A percentile compares a stretch with the other conserved stretches of the same genome.
Evolutionary conservation across 2,113 vertebrate genomes (phyloP).

Genomic region (Cebus imitator): DNA sequence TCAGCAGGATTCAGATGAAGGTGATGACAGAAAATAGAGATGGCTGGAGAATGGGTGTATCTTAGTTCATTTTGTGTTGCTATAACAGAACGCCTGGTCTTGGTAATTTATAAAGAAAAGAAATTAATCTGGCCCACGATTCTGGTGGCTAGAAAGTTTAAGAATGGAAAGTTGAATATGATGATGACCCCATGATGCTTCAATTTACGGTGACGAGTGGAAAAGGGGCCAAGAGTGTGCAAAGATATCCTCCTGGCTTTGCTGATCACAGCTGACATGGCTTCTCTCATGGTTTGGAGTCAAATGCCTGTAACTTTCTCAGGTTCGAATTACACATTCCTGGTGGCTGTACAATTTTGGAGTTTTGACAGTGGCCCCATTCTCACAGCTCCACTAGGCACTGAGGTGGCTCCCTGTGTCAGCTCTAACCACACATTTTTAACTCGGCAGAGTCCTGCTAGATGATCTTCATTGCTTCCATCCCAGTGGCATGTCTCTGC

Average conservation of each 20-base stretch:
- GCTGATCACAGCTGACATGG: no score
- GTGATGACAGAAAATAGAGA: not conserved
- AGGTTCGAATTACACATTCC: no score
- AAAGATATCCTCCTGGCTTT: no score
- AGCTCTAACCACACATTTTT: not conserved
- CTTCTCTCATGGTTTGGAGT: no score
- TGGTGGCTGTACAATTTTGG: no score
- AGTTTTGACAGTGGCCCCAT: not conserved
- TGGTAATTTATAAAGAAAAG: not conserved
- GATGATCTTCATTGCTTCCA: not conserved
- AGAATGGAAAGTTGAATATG: not conserved
- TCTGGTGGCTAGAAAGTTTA: not conserved
- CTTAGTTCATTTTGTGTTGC: not conserved
- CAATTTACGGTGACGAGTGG: not conserved
- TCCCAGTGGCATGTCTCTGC: not conserved
- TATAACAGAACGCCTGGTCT: not conserved
- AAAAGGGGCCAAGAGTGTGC: not conserved
- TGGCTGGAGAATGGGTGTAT: not conserved
- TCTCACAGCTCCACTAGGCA: not conserved
- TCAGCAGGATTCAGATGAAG: not conserved
- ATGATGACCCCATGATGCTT: not conserved
- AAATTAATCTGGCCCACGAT: not conserved
- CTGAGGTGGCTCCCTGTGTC: not conserved
- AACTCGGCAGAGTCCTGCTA: not conserved
- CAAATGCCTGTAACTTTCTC: no score